Percentiles rank a stretch among this genome's conserved stretches.
Evolutionary conservation across 2,113 vertebrate species (phyloP).

Genomic region (Megaceryle maxima): DNA sequence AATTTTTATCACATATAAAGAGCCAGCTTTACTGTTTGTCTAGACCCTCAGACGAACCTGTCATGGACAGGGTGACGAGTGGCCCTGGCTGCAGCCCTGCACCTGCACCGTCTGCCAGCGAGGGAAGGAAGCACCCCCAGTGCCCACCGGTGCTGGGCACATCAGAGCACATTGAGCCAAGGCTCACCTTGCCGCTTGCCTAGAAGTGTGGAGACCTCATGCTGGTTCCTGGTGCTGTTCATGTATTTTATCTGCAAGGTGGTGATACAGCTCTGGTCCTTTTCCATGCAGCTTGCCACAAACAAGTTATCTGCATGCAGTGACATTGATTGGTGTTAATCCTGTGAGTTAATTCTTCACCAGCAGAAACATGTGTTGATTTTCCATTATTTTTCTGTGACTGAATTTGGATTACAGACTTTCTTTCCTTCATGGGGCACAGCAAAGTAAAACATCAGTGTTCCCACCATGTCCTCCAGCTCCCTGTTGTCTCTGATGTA

Average conservation of each 20-base stretch:
- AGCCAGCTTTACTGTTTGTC: not conserved
- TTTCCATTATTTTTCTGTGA: not conserved
- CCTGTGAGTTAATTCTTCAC: not conserved
- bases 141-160: accelerated
- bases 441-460: not conserved
- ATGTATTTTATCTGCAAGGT: not conserved
- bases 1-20: not conserved
- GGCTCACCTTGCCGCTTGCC: accelerated
- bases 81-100: accelerated
- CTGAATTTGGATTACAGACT: not conserved
- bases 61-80: accelerated
- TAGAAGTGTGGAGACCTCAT: not conserved
- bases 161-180: accelerated
- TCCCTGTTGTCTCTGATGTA: not conserved
- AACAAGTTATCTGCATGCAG: not conserved
- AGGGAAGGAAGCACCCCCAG: not conserved
- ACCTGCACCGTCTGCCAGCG: accelerated
- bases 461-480: not conserved
- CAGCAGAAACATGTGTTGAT: not conserved
- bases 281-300: accelerated
- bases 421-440: not conserved
- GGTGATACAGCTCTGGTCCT: accelerated
- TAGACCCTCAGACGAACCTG: accelerated
- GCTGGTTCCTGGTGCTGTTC: not conserved
- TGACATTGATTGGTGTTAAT: not conserved